Evolutionary conservation across 2,113 vertebrate genomes (phyloP), one percentile per base, ranked within the genome.

Genomic region (Sorex fumeus): DNA sequence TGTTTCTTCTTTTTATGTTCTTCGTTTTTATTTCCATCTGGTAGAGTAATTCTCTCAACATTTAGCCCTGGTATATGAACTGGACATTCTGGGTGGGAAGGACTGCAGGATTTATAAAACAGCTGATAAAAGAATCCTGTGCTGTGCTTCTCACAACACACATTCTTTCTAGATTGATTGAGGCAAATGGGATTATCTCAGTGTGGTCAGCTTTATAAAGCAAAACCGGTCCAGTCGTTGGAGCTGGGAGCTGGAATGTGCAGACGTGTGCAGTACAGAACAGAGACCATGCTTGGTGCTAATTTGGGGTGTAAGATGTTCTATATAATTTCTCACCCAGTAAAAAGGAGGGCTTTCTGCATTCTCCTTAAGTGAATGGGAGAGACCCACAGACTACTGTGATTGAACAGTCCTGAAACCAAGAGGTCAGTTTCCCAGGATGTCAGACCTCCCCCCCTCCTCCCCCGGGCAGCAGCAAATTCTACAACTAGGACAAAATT

Each of bases 11-110:
- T 87, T 91, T 76, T 74, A 66, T 93, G 57, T 36, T 95, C 74
- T 86, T 85, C 43, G 32, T 92, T 93, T 34, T 69, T 95, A 6
- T 23, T 81, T 95, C 32, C 66, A 94, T 45, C 91, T 85, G 81
- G 91, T 18, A 28, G 57, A 81, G n/a, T 62, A 88, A 45, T 97
- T 53, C 67, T 95, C 67, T 50, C 75, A 95, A 18, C n/a, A 64
- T 70, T 86, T 47, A 66, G 81, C 50, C 6, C 21, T 76, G 80
- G 2, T 50, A 11, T 88, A 27, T 21, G 93, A 79, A 84, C 69
- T 91, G 81, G 92, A 53, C 92, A 12, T 53, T 93, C 57, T 81
- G 50, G 18, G 43, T 87, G 60, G 95, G 84, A 92, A 92, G 71
- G 81, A 94, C 78, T 50, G 47, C 25, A 53, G 64, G 45, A 6